Percentiles rank a stretch among this genome's conserved stretches.
Evolutionary conservation across 2,113 vertebrate genomes (phyloP).

Genomic region (Coptodon bakossiorum): DNA sequence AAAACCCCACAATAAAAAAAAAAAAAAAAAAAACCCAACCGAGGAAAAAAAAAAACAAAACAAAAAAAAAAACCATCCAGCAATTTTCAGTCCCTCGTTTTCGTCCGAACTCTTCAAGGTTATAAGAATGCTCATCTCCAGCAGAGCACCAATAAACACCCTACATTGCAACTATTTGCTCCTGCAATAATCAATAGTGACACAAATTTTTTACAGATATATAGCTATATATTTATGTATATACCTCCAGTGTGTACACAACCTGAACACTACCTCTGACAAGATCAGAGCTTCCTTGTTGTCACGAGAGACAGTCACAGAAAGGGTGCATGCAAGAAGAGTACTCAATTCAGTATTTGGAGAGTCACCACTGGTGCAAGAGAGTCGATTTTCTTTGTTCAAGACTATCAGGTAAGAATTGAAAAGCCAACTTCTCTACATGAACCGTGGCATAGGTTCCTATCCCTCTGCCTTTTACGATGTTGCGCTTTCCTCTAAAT

Average conservation of each 20-base stretch:
- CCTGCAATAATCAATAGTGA: slow-evolving; percentile 61
- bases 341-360: slow-evolving; percentile 43
- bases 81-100: slow-evolving; percentile 19
- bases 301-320: slow-evolving; percentile 53
- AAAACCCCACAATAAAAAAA: too few species aligned
- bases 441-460: slow-evolving; percentile 36
- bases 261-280: slow-evolving; percentile 48
- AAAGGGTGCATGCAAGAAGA: slow-evolving; percentile 69
- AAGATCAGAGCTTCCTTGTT: slow-evolving; percentile 50
- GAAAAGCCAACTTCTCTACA: slow-evolving; percentile 44
- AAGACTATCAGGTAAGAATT: slow-evolving; percentile 26
- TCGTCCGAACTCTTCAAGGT: slow-evolving; percentile 31
- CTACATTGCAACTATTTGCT: slow-evolving; percentile 42
- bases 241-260: slow-evolving; percentile 71
- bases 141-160: slow-evolving; percentile 52
- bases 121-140: slow-evolving; percentile 23
- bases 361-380: slow-evolving; percentile 43
- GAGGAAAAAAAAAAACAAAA: background rate
- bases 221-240: slow-evolving; percentile 68
- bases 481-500: slow-evolving; percentile 60
- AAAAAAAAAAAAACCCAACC: too few species aligned
- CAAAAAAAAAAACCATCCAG: background rate
- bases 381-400: slow-evolving; percentile 26
- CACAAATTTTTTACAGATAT: slow-evolving; percentile 64
- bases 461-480: slow-evolving; percentile 36